Base-by-base conservation (phyloP, 2,797 vertebrate species). In the Acipenser oxyrinchus region DNA sequence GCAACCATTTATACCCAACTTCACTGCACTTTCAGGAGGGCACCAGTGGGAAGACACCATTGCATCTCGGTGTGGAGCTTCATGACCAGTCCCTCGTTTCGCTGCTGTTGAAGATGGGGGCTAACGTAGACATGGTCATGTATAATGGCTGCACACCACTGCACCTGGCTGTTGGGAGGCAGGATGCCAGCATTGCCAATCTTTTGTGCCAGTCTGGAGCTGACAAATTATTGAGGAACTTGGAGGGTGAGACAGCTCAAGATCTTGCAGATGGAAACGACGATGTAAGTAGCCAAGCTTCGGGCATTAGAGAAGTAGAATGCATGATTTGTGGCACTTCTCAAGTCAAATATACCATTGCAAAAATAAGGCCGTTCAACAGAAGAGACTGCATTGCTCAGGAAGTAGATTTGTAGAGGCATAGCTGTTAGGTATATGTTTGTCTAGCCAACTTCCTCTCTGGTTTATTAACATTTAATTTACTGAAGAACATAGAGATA, bases 111-210 rank as follows among this genome's bases (percentile, higher is more conserved):
- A 84, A 48, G 71, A 79, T 75, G 0, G 93, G 93, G 0, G 94
- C 93, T 0, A 88, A 89, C 0, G 90, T 96, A 55, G 94, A 99
- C 0, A 89, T 93, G 0, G 78, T 87, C 71, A 99, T 98, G 95
- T 95, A 95, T 66, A 99, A 98, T 0, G 96, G 95, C 49, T 99
- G 96, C 83, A 99, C 97, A 1, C 88, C 97, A 0, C 88, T 99
- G 65, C 97, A 99, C 68, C 85, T 98, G 1, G 96, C 96, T 0
- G 93, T 96, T 6, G 96, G 95, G 51, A 84, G 95, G 48, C 92
- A 90, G 75, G 93, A 96, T 2, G 75, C 86, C 0, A 8, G 79
- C 78, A 91, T 97, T 1, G 92, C 94, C 0, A 82, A 87, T 75
- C 85, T 92, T 9, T 91, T 99, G 68, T 98, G 93, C 0, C 90